Conservation (phyloP, 1,140 invertebrate genomes). For the Metaphire vulgaris region DNA sequence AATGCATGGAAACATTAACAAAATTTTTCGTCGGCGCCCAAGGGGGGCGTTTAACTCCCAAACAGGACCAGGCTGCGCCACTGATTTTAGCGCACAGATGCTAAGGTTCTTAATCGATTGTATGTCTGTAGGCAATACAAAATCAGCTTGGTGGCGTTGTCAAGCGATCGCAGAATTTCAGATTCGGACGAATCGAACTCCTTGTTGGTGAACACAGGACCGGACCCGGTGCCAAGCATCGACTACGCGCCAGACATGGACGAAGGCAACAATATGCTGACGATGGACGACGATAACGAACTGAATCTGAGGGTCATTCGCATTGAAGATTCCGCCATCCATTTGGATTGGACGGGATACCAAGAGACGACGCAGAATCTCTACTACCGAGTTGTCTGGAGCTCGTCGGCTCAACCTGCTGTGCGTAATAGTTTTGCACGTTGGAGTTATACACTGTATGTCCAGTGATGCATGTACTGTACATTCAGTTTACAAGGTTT, state of each 20-base stretch:
- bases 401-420: slow-evolving; percentile 46
- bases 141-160: slow-evolving; percentile 47
- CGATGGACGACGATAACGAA: slow-evolving; percentile 37
- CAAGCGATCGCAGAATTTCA: slow-evolving; percentile 38
- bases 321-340: slow-evolving; percentile 43
- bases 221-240: neutral
- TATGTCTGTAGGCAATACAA: slow-evolving; percentile 41
- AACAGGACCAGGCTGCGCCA: too few relatives aligned
- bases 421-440: too few relatives aligned
- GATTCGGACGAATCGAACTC: slow-evolving; percentile 47
- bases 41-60: too few relatives aligned
- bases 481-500: too few relatives aligned
- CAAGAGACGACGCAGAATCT: slow-evolving; percentile 40
- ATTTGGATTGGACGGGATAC: slow-evolving; percentile 48
- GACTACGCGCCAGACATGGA: neutral
- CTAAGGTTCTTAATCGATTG: too few relatives aligned
- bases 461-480: too few relatives aligned
- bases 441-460: too few relatives aligned
- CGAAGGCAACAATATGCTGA: slow-evolving; percentile 32
- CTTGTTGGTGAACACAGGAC: slow-evolving; percentile 41
- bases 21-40: too few relatives aligned
- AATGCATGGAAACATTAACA: too few relatives aligned
- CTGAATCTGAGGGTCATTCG: slow-evolving; percentile 42
- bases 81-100: too few relatives aligned
- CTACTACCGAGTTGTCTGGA: slow-evolving; percentile 45